Evolutionary conservation across 2,113 vertebrate species (phyloP).

Genomic region (Macquaria australasica): DNA sequence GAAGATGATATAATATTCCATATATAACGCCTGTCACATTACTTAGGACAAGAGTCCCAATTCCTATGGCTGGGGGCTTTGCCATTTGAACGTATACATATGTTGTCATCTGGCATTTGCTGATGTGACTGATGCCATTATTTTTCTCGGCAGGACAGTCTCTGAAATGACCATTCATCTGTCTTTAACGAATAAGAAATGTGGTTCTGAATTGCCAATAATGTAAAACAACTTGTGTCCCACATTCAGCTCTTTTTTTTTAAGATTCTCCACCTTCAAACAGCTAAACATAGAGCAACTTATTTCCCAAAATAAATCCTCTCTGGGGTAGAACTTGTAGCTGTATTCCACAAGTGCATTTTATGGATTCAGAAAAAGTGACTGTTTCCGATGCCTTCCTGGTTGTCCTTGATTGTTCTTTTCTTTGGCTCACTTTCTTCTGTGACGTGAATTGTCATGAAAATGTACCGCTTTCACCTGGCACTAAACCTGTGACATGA

Average conservation of each 20-base stretch:
- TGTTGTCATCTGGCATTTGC: background rate
- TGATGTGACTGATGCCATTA: background rate
- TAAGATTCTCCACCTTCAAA: slow-evolving; percentile 1
- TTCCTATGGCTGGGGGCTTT: background rate
- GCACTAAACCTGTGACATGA: slow-evolving; percentile 47
- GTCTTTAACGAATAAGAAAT: background rate
- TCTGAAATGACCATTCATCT: slow-evolving; percentile 10
- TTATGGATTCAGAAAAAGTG: slow-evolving; percentile 14
- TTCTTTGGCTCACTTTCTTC: slow-evolving; percentile 19
- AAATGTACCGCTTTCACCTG: slow-evolving; percentile 42
- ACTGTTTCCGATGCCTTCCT: background rate
- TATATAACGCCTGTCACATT: too few species aligned
- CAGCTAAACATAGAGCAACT: slow-evolving; percentile 19
- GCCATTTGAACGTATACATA: background rate
- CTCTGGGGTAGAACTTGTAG: background rate
- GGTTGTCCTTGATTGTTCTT: slow-evolving; percentile 41
- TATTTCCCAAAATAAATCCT: slow-evolving; percentile 43
- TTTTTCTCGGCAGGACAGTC: background rate
- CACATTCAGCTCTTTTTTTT: slow-evolving; percentile 24
- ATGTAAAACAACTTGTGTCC: slow-evolving; percentile 26
- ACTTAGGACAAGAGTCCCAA: background rate
- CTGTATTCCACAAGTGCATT: slow-evolving; percentile 17
- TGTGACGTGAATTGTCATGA: slow-evolving; percentile 36
- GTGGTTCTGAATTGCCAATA: background rate
- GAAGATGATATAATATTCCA: too few species aligned